phyloP scores from a whole-genome alignment of 2,888 invertebrate species.

The Leucoma salicis region DNA sequence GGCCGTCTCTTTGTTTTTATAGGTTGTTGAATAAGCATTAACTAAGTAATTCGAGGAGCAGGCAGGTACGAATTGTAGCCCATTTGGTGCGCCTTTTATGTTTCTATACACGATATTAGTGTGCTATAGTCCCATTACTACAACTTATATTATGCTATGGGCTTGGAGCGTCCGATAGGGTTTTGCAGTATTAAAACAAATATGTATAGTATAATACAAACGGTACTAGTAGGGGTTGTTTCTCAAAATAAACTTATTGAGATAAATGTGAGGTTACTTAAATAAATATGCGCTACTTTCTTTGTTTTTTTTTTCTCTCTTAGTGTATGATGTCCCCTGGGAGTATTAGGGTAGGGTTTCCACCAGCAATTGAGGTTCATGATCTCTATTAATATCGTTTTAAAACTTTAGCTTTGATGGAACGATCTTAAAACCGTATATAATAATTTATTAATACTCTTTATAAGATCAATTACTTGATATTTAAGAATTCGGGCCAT shows the following conservation, averaged over 20 bases:
- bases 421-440: too few species aligned
- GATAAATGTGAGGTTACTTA: neutral
- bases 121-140: constrained; percentile 25
- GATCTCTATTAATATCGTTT: too few species aligned
- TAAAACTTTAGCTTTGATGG: too few species aligned
- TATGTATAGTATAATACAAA: neutral
- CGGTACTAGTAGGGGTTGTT: neutral
- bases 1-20: constrained; percentile 74
- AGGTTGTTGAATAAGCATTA: constrained; percentile 74
- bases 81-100: constrained; percentile 49
- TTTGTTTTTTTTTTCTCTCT: too few species aligned
- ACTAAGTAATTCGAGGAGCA: constrained; percentile 61
- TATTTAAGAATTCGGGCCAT: too few species aligned
- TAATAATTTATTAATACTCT: too few species aligned
- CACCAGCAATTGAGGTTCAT: too few species aligned
- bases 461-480: too few species aligned
- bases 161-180: constrained; percentile 3
- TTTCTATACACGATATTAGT: constrained; percentile 39
- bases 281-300: too few species aligned
- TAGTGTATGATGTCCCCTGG: too few species aligned
- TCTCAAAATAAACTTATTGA: neutral
- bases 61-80: constrained; percentile 57
- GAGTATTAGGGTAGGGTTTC: too few species aligned
- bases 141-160: constrained; percentile 13
- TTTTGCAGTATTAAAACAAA: neutral